Evolutionary conservation across 92 coral and sea anemone genomes (phyloP).

Genomic region (Paragorgia papillata): DNA sequence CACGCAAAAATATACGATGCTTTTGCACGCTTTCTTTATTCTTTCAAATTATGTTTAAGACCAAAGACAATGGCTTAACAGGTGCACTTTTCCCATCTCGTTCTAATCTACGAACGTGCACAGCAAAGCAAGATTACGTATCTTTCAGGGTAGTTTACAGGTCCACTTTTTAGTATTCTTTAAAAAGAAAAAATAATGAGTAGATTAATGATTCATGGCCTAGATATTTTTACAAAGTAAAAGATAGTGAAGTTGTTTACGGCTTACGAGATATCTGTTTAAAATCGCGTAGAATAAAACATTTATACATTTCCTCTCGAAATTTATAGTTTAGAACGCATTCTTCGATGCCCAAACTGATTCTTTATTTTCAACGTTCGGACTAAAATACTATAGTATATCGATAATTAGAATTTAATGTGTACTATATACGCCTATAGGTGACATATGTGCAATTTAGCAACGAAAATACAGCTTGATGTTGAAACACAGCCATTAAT

Average conservation of each 20-base stretch:
- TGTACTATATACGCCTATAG: background rate
- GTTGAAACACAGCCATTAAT: background rate
- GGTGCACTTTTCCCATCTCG: slow-evolving; percentile 42
- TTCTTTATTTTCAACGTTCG: background rate
- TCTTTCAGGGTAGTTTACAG: slow-evolving; percentile 47
- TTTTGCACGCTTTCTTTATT: background rate
- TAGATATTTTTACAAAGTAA: slow-evolving; percentile 45
- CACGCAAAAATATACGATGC: background rate
- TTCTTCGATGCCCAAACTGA: background rate
- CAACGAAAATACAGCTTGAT: background rate
- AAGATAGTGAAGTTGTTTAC: slow-evolving; percentile 26
- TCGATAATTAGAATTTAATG: slow-evolving; percentile 16
- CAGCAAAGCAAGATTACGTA: slow-evolving; percentile 40
- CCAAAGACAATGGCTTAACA: slow-evolving; percentile 43
- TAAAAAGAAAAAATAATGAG: slow-evolving; percentile 42
- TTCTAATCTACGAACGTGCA: slow-evolving; percentile 29
- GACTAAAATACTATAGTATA: background rate
- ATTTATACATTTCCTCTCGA: background rate
- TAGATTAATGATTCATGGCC: slow-evolving; percentile 42
- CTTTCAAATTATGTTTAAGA: background rate
- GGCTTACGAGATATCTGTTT: slow-evolving; percentile 13
- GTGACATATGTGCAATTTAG: slow-evolving; percentile 25
- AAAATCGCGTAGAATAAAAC: slow-evolving; percentile 17
- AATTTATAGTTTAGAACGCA: slow-evolving; percentile 12
- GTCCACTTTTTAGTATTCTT: slow-evolving; percentile 35